Evolutionary conservation across 2,888 invertebrate species (phyloP), one percentile per base, ranked within the genome.

Genomic region (Deilephila elpenor): DNA sequence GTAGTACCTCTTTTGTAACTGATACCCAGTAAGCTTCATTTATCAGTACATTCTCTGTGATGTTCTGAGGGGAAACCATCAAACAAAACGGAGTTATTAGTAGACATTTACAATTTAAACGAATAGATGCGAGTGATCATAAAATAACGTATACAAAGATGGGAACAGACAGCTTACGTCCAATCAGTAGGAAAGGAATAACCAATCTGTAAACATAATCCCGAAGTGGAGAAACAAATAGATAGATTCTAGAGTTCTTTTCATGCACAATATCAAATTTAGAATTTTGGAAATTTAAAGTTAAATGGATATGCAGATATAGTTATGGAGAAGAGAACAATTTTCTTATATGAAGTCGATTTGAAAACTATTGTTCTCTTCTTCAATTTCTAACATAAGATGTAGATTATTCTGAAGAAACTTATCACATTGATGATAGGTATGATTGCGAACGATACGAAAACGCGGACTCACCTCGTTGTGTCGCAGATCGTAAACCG

Each of bases 1-100:
- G 83, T 89, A 90, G 90, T 94, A 98, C 98, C 98, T 98, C 98
- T 96, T 97, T 97, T 94, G 97, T 98, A 95, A 97, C 96, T 95
- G 97, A 96, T 95, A 98, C 97, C 98, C 98, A 98, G 96, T 97
- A 97, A 92, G 97, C 98, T 96, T 98, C 98, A 96, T 98, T 98
- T 96, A 98, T 96, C 96, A 98, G 97, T 95, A 98, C 97, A 96
- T 97, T 97, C 97, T 98, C 98, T 96, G 98, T 98, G 97, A 98
- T 97, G 96, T 98, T 98, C 98, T 98, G 97, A 96, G 96, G 96
- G 96, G 96, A 96, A 95, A 96, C 91, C 92, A 93, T 91, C 91
- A 94, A 94, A 94, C 89, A 94, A 94, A 93, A 93, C 85, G 88
- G 89, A 93, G 86, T 93, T 93, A 94, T 93, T 93, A 93, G 89